A percentile compares a stretch with the other conserved stretches of the same genome.
Evolutionary conservation across 1,140 invertebrate genomes (phyloP).

Genomic region (Formica selysi): DNA sequence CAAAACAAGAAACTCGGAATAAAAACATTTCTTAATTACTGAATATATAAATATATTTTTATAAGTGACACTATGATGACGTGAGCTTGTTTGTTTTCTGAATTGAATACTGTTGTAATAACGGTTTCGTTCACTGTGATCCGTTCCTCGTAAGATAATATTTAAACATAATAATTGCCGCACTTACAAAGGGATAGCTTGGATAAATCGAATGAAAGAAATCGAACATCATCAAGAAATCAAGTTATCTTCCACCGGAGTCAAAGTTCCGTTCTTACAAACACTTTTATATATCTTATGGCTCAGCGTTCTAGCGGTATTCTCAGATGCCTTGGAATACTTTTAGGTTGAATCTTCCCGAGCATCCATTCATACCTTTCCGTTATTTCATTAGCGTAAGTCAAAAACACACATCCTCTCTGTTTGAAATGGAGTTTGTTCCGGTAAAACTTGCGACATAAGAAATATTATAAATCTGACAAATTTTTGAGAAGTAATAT

Average conservation of each 20-base stretch:
- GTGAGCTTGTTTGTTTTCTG: not conserved
- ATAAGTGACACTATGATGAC: too few relatives aligned
- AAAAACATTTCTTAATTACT: not conserved
- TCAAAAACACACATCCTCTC: not conserved
- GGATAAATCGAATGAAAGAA: not conserved
- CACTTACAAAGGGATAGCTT: conserved; percentile 3
- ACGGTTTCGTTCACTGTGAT: not conserved
- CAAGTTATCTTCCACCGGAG: not conserved
- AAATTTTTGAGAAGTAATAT: not conserved
- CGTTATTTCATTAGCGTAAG: not conserved
- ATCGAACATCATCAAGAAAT: not conserved
- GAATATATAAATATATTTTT: not conserved
- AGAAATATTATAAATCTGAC: not conserved
- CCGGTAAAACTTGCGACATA: conserved; percentile 30
- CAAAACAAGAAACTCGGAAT: not conserved
- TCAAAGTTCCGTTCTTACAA: conserved; percentile 18
- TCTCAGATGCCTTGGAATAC: conserved; percentile 13
- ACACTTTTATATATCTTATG: conserved; percentile 19
- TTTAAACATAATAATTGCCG: conserved; percentile 15
- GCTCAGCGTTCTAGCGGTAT: conserved; percentile 51
- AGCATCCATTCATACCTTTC: not conserved
- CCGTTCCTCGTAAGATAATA: not conserved
- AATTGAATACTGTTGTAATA: not conserved
- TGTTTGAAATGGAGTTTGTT: conserved; percentile 16
- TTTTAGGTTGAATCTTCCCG: conserved; percentile 60